Percentiles rank a stretch among this genome's conserved stretches.
phyloP scores from a whole-genome alignment of 2,888 invertebrate genomes.

The Chrysina gloriosa region DNA sequence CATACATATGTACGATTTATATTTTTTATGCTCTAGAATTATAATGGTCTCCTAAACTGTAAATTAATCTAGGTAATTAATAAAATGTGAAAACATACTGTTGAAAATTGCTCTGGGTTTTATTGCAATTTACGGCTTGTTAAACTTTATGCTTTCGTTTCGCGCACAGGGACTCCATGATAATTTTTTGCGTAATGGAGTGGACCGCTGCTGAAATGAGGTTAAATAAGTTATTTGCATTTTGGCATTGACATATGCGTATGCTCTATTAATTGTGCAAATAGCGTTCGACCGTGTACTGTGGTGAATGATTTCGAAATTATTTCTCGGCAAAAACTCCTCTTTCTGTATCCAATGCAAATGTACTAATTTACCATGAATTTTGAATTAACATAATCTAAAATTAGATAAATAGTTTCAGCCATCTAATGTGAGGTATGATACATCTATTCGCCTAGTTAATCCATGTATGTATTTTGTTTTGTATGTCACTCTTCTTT shows the following conservation, averaged over 20 bases:
- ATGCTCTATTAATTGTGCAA: constrained; percentile 28
- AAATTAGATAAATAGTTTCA: no score
- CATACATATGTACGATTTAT: not conserved
- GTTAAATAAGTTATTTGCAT: constrained; percentile 32
- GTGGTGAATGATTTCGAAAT: not conserved
- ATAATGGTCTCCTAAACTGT: not conserved
- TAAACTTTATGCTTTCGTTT: constrained; percentile 27
- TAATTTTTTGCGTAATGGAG: constrained; percentile 15
- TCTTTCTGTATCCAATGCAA: not conserved
- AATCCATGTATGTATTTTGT: no score
- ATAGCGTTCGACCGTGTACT: not conserved
- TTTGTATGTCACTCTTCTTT: no score
- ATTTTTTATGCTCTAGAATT: not conserved
- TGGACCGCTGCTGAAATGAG: constrained; percentile 11
- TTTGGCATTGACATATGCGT: constrained; percentile 33
- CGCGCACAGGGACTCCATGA: constrained; percentile 5
- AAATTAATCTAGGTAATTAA: constrained; percentile 14
- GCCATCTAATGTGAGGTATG: no score
- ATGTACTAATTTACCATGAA: not conserved
- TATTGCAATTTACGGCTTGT: constrained; percentile 22
- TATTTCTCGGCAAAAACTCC: not conserved
- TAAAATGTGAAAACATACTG: constrained; percentile 27
- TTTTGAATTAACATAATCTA: no score
- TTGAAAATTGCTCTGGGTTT: constrained; percentile 20
- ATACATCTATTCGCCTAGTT: no score